Evolutionary conservation across 2,888 invertebrate genomes (phyloP).

Genomic region (Oxystoma pomonae): DNA sequence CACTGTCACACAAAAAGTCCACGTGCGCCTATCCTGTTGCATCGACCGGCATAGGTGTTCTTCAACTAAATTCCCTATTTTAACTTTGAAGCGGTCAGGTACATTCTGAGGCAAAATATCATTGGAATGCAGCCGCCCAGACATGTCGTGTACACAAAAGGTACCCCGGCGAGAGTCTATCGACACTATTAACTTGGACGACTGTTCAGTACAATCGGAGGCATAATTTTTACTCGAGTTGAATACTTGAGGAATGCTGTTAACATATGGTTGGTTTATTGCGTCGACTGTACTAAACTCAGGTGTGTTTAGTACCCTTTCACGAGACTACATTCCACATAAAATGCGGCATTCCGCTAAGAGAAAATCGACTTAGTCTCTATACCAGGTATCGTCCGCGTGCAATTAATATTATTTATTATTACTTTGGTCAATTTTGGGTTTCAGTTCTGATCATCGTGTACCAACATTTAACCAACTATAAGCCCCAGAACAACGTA

Average conservation of each 20-base stretch:
- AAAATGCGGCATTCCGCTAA: conserved; percentile 45
- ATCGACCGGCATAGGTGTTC: conserved; percentile 43
- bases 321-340: conserved; percentile 48
- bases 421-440: conserved; percentile 21
- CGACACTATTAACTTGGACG: conserved; percentile 31
- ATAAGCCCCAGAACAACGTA: too few species aligned
- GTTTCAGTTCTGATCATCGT: conserved; percentile 6
- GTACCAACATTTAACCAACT: neutral
- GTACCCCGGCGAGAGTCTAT: conserved; percentile 15
- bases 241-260: conserved; percentile 1
- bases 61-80: conserved; percentile 45
- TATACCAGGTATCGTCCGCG: conserved; percentile 23
- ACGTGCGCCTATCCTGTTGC: conserved; percentile 35
- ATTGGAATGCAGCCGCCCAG: conserved; percentile 45
- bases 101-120: conserved; percentile 47
- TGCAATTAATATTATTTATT: too few species aligned
- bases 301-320: conserved; percentile 48
- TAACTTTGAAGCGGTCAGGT: conserved; percentile 47
- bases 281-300: conserved; percentile 44
- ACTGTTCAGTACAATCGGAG: conserved; percentile 38
- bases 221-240: conserved; percentile 30
- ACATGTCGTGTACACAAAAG: conserved; percentile 17
- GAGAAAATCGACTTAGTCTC: conserved; percentile 44
- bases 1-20: conserved; percentile 34
- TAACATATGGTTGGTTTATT: conserved; percentile 20